Conservation (phyloP, 2,113 vertebrate species). For the Bufo gargarizans region DNA sequence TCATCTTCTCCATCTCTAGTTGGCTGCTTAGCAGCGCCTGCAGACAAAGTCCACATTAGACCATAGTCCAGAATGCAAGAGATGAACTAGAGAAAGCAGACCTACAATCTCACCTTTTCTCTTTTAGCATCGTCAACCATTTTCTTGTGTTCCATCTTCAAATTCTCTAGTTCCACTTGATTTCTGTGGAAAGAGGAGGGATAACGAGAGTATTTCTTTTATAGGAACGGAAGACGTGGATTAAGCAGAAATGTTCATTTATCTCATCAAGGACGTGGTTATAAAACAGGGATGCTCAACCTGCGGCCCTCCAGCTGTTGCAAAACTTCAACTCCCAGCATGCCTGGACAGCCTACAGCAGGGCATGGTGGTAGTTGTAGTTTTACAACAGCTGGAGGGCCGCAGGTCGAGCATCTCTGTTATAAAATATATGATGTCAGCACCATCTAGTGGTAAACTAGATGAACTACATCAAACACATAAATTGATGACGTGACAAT, state of each 20-base stretch:
- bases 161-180: conserved; percentile 87
- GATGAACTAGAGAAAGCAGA: not conserved
- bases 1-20: conserved; percentile 98
- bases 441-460: not conserved
- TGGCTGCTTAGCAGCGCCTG: conserved; percentile 88
- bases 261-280: not conserved
- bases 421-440: not conserved
- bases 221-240: not conserved
- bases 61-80: not conserved
- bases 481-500: too few relatives aligned
- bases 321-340: too few relatives aligned
- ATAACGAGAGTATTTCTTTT: not conserved
- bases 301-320: too few relatives aligned
- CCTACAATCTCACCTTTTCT: conserved; percentile 83
- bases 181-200: conserved; percentile 71
- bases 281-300: not conserved
- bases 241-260: not conserved
- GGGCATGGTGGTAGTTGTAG: too few relatives aligned
- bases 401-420: too few relatives aligned
- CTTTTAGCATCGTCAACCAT: conserved; percentile 87
- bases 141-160: conserved; percentile 86
- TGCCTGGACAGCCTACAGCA: too few relatives aligned
- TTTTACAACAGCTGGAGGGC: too few relatives aligned
- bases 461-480: not conserved
- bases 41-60: conserved; percentile 6